Evolutionary conservation across 2,113 vertebrate genomes (phyloP), one percentile per base, ranked within the genome.

Genomic region (Colossoma macropomum): DNA sequence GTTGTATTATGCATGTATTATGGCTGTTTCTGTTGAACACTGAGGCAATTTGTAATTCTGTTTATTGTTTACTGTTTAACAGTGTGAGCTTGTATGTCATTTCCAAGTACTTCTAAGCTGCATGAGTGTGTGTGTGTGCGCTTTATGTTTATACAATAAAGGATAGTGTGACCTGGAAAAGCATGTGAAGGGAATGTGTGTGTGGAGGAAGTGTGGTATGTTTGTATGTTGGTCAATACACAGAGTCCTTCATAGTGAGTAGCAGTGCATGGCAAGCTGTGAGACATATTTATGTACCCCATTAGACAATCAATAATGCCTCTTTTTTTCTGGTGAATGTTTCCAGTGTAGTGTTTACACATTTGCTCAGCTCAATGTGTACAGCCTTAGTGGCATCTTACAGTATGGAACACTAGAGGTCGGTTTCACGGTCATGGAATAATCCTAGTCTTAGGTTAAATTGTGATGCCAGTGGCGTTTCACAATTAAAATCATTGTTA

Each of bases 201-300:
- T 54, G 30, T 62, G 59, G 52, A 77, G 82, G 78, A 84, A 77
- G 78, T 78, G 80, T 81, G 73, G 59, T 50, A 77, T 83, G 79
- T 75, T 86, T 77, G 82, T 84, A 68, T 75, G 27, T 72, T 74
- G 38, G 74, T 73, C 59, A 79, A 83, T 83, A 71, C 77, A 83
- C 72, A 77, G 60, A 76, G 81, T 77, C 77, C 73, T 81, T 80
- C 74, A 80, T 86, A 77, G 81, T 74, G 68, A 52, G 82, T 86
- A 80, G 65, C 27, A 62, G 68, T 81, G 81, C 82, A 84, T 77
- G 30, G 71, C 32, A 75, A 83, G 59, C 75, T 45, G 77, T 45
- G 23, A 71, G 73, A 68, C 66, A 86, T 86, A 60, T 81, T 74
- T 78, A 68, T 78, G 62, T 60, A 71, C 74, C 70, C 70, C 78